These are phyloP conservation scores for Dendrocopos noguchii DNA, from an alignment of 2,113 vertebrate genomes.

Conservation along the genomic window DNA sequence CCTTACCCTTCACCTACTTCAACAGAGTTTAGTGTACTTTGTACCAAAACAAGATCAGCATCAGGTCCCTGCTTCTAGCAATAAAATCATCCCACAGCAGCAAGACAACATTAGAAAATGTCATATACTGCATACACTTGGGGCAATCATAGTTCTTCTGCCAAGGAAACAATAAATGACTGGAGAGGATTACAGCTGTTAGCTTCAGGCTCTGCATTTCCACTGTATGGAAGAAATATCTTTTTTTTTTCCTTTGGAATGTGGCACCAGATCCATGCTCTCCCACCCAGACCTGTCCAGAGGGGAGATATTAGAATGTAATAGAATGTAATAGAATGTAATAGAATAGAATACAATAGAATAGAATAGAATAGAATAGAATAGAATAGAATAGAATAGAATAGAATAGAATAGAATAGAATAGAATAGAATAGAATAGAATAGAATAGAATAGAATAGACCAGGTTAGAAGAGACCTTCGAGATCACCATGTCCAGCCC, in stretches of 20 bases:
- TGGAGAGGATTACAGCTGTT: neutral
- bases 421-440: too few species aligned
- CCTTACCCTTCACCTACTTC: neutral
- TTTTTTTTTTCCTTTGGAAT: neutral
- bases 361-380: too few species aligned
- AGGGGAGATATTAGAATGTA: neutral
- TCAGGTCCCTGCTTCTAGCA: neutral
- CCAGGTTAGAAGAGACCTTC: too few species aligned
- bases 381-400: too few species aligned
- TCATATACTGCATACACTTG: neutral
- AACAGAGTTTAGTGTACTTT: neutral
- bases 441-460: too few species aligned
- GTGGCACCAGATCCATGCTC: accelerated
- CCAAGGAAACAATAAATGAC: neutral
- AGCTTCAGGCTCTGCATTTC: neutral
- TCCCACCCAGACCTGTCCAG: neutral
- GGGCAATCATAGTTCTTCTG: neutral
- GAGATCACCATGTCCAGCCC: too few species aligned
- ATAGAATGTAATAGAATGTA: too few species aligned
- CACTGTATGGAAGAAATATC: neutral
- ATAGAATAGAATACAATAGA: too few species aligned
- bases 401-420: too few species aligned
- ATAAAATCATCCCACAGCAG: neutral
- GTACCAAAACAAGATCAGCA: neutral
- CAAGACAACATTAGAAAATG: neutral